These are phyloP conservation scores for Arothron firmamentum DNA, from an alignment of 2,113 vertebrate species.

Conservation along the genomic window DNA sequence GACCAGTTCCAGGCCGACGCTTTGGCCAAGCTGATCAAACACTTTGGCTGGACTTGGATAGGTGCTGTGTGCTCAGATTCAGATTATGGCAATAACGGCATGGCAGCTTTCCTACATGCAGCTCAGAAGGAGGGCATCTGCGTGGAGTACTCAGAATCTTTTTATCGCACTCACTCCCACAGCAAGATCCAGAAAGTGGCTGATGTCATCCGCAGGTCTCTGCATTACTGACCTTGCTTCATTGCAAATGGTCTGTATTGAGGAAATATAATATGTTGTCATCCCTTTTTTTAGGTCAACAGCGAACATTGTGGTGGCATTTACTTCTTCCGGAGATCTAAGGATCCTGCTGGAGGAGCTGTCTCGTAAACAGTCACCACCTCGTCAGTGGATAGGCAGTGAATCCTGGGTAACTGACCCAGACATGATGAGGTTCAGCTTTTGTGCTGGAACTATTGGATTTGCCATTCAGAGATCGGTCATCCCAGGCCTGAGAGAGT, in stretches of 20 bases:
- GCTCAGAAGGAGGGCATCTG: slow-evolving; percentile 64
- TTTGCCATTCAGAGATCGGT: slow-evolving; percentile 54
- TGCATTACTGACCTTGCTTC: not conserved
- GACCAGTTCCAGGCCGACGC: slow-evolving; percentile 71
- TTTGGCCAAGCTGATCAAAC: slow-evolving; percentile 64
- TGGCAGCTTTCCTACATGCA: slow-evolving; percentile 62
- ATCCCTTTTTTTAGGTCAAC: slow-evolving; percentile 41
- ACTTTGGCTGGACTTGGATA: slow-evolving; percentile 76
- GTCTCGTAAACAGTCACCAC: slow-evolving; percentile 26
- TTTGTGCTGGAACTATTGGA: slow-evolving; percentile 59
- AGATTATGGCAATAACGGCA: slow-evolving; percentile 73
- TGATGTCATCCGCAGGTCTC: slow-evolving; percentile 62
- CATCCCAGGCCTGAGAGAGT: slow-evolving; percentile 66
- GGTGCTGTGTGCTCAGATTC: slow-evolving; percentile 70
- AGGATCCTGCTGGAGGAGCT: slow-evolving; percentile 59
- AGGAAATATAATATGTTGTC: slow-evolving; percentile 2
- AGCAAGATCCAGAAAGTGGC: slow-evolving; percentile 59
- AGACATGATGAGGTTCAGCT: slow-evolving; percentile 41
- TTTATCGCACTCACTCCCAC: slow-evolving; percentile 45
- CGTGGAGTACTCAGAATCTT: slow-evolving; percentile 67
- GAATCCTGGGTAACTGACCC: slow-evolving; percentile 63
- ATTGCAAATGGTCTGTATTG: too few relatives aligned
- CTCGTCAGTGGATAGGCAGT: slow-evolving; percentile 70
- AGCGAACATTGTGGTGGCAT: slow-evolving; percentile 64
- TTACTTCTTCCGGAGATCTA: slow-evolving; percentile 55